Evolutionary conservation across 1,140 invertebrate species (phyloP).

Genomic region (Eubasilissa regina): DNA sequence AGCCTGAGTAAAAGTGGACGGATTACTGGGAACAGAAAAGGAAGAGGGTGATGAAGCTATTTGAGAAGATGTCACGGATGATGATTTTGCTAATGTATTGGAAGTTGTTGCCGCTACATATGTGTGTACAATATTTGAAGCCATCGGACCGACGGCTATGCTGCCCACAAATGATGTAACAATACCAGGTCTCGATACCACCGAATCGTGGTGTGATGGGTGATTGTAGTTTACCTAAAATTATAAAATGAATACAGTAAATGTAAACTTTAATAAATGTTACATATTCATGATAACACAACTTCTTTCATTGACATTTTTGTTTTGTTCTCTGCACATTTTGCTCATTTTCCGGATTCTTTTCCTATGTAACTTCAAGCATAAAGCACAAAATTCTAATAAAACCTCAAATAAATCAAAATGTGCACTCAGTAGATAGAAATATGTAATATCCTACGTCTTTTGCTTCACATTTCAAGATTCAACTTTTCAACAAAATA

Average conservation of each 20-base stretch:
- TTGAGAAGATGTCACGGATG: slow-evolving; percentile 36
- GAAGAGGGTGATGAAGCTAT: slow-evolving; percentile 39
- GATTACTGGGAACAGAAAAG: slow-evolving; percentile 43
- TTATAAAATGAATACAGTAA: slow-evolving; percentile 2
- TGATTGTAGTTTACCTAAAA: slow-evolving; percentile 49
- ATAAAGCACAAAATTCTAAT: too few species aligned
- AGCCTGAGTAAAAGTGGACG: slow-evolving; percentile 50
- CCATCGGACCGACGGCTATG: slow-evolving; percentile 50
- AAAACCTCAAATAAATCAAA: too few species aligned
- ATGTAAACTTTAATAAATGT: neutral
- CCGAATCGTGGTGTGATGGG: slow-evolving; percentile 35
- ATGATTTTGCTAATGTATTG: slow-evolving; percentile 45
- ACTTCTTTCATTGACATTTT: too few species aligned
- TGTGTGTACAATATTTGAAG: slow-evolving; percentile 52
- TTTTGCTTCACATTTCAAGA: too few species aligned
- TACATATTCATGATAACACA: too few species aligned
- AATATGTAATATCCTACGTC: too few species aligned
- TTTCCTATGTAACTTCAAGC: too few species aligned
- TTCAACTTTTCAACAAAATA: neutral
- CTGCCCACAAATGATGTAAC: slow-evolving; percentile 55
- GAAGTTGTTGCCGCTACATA: slow-evolving; percentile 45
- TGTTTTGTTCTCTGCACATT: too few species aligned
- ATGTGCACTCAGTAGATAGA: too few species aligned
- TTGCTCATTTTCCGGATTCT: too few species aligned
- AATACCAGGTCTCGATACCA: slow-evolving; percentile 46